phyloP scores from a whole-genome alignment of 37 sponge, comb jelly and placozoan species.

The Crambe crambe region DNA sequence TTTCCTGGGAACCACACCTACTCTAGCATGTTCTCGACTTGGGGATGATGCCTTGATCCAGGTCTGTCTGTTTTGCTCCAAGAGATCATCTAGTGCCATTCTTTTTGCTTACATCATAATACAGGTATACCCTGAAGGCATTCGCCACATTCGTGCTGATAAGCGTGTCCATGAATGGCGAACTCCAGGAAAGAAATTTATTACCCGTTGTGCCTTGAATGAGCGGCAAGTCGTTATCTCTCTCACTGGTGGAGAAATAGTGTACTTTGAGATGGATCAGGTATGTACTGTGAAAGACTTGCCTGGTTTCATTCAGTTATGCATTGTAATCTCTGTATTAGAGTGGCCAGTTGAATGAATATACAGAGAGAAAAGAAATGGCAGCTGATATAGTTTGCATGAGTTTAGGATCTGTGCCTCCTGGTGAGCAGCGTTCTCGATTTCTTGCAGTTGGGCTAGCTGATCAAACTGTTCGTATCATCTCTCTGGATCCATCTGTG shows the following conservation, averaged over 20 bases:
- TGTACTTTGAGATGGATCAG: conserved; percentile 99
- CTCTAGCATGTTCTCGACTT: conserved; percentile 86
- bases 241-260: conserved; percentile 93
- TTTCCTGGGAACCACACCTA: conserved; percentile 97
- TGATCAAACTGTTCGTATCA: conserved; percentile 96
- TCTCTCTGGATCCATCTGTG: conserved; percentile 94
- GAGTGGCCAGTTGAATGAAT: conserved; percentile 98
- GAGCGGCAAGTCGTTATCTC: conserved; percentile 97
- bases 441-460: conserved; percentile 97
- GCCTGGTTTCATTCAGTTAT: too few species aligned
- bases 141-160: conserved; percentile 95
- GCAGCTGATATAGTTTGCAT: conserved; percentile 90
- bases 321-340: conserved; percentile 1
- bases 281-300: neutral
- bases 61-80: too few species aligned
- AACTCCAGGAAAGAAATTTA: conserved; percentile 85
- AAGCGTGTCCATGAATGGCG: conserved; percentile 98
- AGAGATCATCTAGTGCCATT: neutral
- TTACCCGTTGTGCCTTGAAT: conserved; percentile 92
- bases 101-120: neutral
- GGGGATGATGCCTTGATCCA: conserved; percentile 98
- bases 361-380: conserved; percentile 97
- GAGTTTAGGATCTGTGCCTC: conserved; percentile 92
- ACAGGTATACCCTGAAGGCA: conserved; percentile 96
- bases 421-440: conserved; percentile 92